These are phyloP conservation scores for Ligdia adustata DNA, from an alignment of 2,888 invertebrate genomes.

Conservation along the genomic window DNA sequence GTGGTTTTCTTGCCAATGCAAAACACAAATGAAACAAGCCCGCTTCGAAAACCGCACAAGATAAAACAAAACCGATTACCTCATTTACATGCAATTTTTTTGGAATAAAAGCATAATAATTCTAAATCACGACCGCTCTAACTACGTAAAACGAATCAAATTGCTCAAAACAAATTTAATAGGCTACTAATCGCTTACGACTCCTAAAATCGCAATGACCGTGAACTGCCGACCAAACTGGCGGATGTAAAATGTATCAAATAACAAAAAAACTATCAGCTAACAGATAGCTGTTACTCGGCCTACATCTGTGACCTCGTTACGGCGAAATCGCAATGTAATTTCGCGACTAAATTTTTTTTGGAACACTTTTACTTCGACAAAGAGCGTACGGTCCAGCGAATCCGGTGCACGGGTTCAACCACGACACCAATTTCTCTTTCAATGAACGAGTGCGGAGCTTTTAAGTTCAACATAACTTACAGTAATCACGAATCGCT, in stretches of 20 bases:
- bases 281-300: conserved; percentile 79
- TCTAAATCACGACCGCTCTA: conserved; percentile 36
- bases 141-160: conserved; percentile 40
- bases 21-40: not conserved
- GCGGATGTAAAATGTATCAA: conserved; percentile 60
- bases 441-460: conserved; percentile 65
- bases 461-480: conserved; percentile 44
- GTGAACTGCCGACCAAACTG: conserved; percentile 59
- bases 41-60: not conserved
- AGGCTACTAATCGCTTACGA: conserved; percentile 42
- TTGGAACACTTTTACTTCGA: conserved; percentile 83
- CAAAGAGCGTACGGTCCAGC: conserved; percentile 64
- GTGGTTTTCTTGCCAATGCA: conserved; percentile 5
- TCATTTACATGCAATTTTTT: conserved; percentile 2
- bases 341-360: conserved; percentile 79
- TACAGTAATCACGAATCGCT: conserved; percentile 41
- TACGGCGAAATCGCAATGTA: conserved; percentile 82
- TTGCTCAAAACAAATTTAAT: conserved; percentile 40
- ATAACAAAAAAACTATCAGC: conserved; percentile 64
- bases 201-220: conserved; percentile 57
- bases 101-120: conserved; percentile 22
- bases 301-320: conserved; percentile 78
- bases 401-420: conserved; percentile 58
- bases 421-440: conserved; percentile 82
- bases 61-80: not conserved